Base-by-base conservation (phyloP, 1,140 invertebrate species). In the Teleopsis dalmanni region DNA sequence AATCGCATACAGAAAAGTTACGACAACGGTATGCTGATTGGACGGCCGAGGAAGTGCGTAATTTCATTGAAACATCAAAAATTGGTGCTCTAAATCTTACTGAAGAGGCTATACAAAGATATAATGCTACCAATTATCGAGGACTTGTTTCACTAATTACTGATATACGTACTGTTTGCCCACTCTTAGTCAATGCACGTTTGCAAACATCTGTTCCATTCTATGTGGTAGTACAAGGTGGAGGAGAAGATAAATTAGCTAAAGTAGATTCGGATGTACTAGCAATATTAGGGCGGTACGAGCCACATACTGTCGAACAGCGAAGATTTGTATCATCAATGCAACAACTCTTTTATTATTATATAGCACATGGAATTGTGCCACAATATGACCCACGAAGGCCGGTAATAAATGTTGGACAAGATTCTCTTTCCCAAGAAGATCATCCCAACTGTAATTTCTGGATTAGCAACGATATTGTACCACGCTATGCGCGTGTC, bases 261-360 rank as follows among this genome's bases (percentile, higher is more conserved):
- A 82, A 82, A 46, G 76, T 77, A 1, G 79, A 82, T 55, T 76
- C 78, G 8, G 84, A 88, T 59, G 77, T 88, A 0, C 80, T 82
- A 37, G 85, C 86, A 1, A 90, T 91, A 53, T 72, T 91, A 4
- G 87, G 87, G 1, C 77, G 81, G 13, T 87, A 87, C 50, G 78
- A 82, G 40, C 77, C 82, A 0, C 79, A 78, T 45, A 81, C 78
- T 14, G 79, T 81, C 0, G 82, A 83, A 54, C 82, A 88, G 57
- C 77, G 81, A 38, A 73, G 82, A 19, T 89, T 84, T 52, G 78
- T 87, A 27, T 79, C 81, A 2, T 83, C 86, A 3, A 87, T 91
- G 73, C 86, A 89, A 59, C 80, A 85, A 44, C 63, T 89, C 1
- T 91, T 91, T 63, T 89, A 88, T 58, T 79, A 84, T 52, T 91